phyloP scores from a whole-genome alignment of 2,113 vertebrate genomes.

The Aegotheles bennettii region DNA sequence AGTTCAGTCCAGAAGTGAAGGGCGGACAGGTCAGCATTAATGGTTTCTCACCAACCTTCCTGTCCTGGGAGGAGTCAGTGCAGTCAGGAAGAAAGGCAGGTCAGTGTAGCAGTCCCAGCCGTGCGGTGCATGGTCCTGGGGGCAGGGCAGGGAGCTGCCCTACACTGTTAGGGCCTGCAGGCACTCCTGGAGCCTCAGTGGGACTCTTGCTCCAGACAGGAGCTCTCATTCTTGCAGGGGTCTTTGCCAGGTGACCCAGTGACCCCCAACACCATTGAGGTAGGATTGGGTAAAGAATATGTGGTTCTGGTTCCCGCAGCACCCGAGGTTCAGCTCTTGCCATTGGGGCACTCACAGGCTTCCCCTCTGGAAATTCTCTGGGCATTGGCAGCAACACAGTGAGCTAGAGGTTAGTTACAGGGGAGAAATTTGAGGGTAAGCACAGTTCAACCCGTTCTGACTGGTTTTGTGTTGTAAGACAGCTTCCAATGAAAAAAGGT shows the following conservation, averaged over 20 bases:
- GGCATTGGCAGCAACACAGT: background rate
- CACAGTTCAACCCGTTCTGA: background rate
- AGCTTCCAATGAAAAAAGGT: background rate
- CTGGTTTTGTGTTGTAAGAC: background rate
- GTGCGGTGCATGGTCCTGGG: background rate
- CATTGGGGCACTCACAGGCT: background rate
- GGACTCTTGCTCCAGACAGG: background rate
- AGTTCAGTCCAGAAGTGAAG: no score
- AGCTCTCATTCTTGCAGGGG: fast-evolving
- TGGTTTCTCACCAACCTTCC: no score
- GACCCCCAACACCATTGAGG: background rate
- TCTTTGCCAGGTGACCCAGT: background rate
- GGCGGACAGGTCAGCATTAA: no score
- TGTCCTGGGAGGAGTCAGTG: no score
- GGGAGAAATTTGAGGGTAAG: background rate
- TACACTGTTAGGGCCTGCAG: background rate
- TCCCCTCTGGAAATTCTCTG: background rate
- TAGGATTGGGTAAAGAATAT: background rate
- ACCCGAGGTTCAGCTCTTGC: background rate
- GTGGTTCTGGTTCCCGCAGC: background rate
- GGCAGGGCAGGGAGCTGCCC: background rate
- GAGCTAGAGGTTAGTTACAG: background rate
- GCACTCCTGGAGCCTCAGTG: background rate
- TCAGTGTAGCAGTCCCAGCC: background rate
- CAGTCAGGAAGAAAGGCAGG: no score